Percentiles rank a stretch among this genome's conserved stretches.
These are phyloP conservation scores for Hirudinaria manillensis DNA, from an alignment of 2,888 invertebrate genomes.

Conservation along the genomic window DNA sequence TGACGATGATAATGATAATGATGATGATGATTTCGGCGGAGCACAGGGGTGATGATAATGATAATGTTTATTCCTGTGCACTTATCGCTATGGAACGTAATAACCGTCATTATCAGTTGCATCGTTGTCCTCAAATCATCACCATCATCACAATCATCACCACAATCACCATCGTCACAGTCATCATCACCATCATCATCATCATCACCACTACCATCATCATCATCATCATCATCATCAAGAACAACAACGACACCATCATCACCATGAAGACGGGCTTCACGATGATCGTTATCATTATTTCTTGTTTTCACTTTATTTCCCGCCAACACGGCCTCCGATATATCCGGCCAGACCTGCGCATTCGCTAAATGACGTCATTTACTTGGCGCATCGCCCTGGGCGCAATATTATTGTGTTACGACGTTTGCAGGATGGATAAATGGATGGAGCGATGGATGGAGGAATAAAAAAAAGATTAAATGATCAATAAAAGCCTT, in stretches of 20 bases:
- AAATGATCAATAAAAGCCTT: not conserved
- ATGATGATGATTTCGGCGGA: conserved; percentile 24
- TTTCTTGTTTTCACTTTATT: conserved; percentile 16
- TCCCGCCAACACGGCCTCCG: conserved; percentile 17
- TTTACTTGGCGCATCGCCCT: conserved; percentile 25
- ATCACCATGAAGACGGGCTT: not conserved
- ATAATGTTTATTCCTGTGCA: conserved; percentile 14
- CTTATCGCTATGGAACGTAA: conserved; percentile 1
- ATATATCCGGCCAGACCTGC: conserved; percentile 25
- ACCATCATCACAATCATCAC: not conserved
- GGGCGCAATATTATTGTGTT: conserved; percentile 25
- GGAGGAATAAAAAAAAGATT: conserved; percentile 18
- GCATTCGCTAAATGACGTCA: conserved; percentile 25
- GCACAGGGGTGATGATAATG: conserved; percentile 9
- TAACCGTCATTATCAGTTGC: conserved; percentile 7
- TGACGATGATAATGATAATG: conserved; percentile 19
- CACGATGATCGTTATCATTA: conserved; percentile 12
- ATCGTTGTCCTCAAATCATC: not conserved
- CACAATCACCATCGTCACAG: conserved; percentile 19
- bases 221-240: conserved; percentile 25
- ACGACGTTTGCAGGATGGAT: conserved; percentile 19
- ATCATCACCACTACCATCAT: conserved; percentile 16
- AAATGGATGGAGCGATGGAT: conserved; percentile 11
- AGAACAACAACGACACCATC: not conserved
- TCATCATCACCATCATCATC: conserved; percentile 25